phyloP scores from a whole-genome alignment of 64 coral and sea anemone species.

The Astreopora myriophthalma region DNA sequence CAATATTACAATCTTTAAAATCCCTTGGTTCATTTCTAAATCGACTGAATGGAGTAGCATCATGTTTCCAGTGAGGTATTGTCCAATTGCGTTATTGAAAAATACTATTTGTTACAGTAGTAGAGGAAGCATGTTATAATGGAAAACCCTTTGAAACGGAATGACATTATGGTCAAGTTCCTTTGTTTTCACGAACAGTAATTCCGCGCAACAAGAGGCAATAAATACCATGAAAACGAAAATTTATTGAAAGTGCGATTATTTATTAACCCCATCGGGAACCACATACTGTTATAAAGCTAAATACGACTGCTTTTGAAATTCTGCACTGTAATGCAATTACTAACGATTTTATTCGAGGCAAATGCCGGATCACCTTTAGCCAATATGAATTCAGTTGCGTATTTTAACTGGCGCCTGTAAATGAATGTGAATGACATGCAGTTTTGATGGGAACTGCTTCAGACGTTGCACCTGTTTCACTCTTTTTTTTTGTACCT shows the following conservation, averaged over 20 bases:
- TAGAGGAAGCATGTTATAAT: neutral
- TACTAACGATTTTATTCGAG: neutral
- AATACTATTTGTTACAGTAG: neutral
- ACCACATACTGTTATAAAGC: neutral
- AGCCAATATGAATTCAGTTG: slow-evolving; percentile 23
- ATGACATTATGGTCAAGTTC: slow-evolving; percentile 16
- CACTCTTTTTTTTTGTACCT: neutral
- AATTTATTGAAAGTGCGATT: slow-evolving; percentile 53
- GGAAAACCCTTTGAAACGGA: slow-evolving; percentile 30
- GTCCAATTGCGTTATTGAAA: slow-evolving; percentile 17
- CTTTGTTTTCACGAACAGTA: slow-evolving; percentile 38
- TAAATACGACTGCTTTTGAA: neutral
- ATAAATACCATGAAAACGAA: slow-evolving; percentile 14
- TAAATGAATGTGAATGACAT: neutral
- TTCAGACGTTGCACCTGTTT: slow-evolving; percentile 19
- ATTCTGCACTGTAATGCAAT: neutral
- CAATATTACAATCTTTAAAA: neutral
- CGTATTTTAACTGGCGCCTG: neutral
- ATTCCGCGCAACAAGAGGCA: slow-evolving; percentile 18
- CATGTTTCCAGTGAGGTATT: neutral
- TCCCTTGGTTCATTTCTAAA: neutral
- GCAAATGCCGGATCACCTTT: slow-evolving; percentile 17
- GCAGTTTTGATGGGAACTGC: slow-evolving; percentile 3
- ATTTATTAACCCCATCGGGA: neutral
- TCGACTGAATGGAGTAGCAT: neutral